Conservation (phyloP, 2,113 vertebrate genomes). For the Rallus limicola region DNA sequence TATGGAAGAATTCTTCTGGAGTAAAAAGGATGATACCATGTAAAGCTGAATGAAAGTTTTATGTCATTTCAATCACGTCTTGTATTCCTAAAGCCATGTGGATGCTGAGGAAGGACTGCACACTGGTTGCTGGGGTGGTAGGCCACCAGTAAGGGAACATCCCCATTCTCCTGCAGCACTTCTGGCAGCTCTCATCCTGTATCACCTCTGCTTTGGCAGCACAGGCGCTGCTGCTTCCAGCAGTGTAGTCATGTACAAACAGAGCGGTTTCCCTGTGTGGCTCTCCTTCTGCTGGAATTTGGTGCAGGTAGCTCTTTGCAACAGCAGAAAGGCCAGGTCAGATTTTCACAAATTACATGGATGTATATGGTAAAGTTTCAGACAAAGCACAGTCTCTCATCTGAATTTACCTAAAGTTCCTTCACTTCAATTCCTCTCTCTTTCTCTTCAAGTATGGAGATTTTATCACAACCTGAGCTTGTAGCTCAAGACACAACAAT, state of each 20-base stretch:
- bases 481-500: background rate
- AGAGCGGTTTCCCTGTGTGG: background rate
- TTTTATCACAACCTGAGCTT: background rate
- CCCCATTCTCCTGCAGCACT: background rate
- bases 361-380: background rate
- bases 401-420: background rate
- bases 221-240: background rate
- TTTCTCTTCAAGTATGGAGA: background rate
- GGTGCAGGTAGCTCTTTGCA: background rate
- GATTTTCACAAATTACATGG: background rate
- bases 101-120: background rate
- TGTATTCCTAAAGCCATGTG: background rate
- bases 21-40: background rate
- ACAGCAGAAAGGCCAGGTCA: background rate
- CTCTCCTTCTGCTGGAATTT: background rate
- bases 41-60: background rate
- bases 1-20: background rate
- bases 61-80: background rate
- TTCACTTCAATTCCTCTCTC: background rate
- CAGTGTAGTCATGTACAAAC: fast-evolving
- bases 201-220: background rate
- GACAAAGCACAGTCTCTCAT: background rate
- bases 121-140: background rate
- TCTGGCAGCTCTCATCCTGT: background rate
- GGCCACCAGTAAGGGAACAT: too few species aligned